These are phyloP conservation scores for Myopa testacea DNA, from an alignment of 2,888 invertebrate species.

Conservation along the genomic window DNA sequence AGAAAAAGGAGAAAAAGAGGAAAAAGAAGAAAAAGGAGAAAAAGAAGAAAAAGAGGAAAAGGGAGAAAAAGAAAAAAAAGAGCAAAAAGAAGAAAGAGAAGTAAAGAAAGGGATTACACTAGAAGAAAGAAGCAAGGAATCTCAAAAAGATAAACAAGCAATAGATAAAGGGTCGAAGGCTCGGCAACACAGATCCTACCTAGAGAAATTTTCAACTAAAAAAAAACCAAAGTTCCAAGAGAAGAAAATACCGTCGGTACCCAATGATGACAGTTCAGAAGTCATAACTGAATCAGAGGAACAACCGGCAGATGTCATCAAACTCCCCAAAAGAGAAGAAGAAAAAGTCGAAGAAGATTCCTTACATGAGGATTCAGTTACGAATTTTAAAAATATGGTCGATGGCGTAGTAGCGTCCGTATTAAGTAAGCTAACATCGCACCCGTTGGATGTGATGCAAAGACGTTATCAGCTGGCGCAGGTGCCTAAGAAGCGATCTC, in stretches of 20 bases:
- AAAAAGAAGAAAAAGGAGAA: not conserved
- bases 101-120: too few relatives aligned
- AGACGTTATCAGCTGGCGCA: conserved; percentile 20
- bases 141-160: not conserved
- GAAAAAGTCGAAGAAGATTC: not conserved
- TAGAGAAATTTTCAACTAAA: not conserved
- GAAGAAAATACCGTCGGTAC: too few relatives aligned
- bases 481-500: not conserved
- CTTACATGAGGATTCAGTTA: not conserved
- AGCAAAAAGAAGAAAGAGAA: not conserved
- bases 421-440: not conserved
- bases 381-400: not conserved
- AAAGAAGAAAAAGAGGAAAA: not conserved
- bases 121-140: not conserved
- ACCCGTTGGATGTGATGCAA: conserved; percentile 36
- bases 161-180: not conserved
- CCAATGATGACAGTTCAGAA: not conserved
- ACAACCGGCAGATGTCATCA: not conserved
- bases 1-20: not conserved
- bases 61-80: not conserved
- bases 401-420: conserved; percentile 16
- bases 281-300: not conserved
- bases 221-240: too few relatives aligned
- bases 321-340: conserved; percentile 2
- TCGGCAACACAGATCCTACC: not conserved